Percentiles rank a stretch among this genome's conserved stretches.
Conservation (phyloP, 2,113 vertebrate species). For the Pionites leucogaster region DNA sequence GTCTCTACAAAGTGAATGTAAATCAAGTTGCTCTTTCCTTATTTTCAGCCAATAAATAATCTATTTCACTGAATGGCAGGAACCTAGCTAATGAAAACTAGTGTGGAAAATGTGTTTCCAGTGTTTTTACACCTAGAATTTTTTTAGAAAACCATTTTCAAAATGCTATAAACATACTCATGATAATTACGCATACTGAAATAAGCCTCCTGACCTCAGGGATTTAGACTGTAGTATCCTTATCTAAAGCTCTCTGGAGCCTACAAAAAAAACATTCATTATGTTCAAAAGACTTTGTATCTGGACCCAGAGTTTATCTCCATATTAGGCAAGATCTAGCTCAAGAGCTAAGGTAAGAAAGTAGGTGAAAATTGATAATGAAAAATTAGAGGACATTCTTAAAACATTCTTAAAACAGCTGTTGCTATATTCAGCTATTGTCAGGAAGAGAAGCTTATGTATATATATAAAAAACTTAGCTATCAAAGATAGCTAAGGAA, state of each 20-base stretch:
- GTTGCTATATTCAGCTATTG: neutral
- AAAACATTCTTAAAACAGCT: neutral
- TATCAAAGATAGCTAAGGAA: conserved; percentile 15
- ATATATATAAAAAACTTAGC: neutral
- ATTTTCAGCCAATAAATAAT: neutral
- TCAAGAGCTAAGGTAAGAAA: neutral
- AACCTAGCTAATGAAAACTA: neutral
- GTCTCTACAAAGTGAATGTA: neutral
- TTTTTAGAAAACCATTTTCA: neutral
- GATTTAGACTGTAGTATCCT: neutral
- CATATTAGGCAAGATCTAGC: neutral
- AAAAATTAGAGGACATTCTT: neutral
- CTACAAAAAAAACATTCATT: neutral
- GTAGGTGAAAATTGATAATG: neutral
- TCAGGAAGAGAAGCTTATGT: neutral
- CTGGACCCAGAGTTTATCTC: neutral
- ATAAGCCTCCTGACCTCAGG: neutral
- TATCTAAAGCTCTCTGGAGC: neutral
- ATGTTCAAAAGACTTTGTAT: neutral
- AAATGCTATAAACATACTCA: neutral
- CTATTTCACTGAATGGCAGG: neutral
- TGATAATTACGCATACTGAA: neutral
- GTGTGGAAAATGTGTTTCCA: neutral
- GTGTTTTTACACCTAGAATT: neutral
- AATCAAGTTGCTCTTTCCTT: neutral